phyloP scores from a whole-genome alignment of 2,888 invertebrate species.

The Hirtodrosophila confusa region DNA sequence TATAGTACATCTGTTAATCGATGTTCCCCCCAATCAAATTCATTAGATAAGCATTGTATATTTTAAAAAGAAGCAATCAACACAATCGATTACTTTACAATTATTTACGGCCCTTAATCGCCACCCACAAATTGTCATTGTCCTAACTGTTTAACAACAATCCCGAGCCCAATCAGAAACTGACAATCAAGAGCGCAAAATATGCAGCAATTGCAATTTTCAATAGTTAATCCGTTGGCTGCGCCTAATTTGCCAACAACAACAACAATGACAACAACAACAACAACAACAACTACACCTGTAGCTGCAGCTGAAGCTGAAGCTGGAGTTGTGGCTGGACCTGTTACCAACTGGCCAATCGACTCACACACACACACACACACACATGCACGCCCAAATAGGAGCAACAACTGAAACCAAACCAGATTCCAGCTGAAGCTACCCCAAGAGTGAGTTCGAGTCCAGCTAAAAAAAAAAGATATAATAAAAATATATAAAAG shows the following conservation, averaged over 20 bases:
- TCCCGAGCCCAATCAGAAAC: constrained; percentile 27
- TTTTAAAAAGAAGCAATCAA: too few relatives aligned
- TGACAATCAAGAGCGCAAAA: constrained; percentile 52
- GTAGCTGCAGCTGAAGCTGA: constrained; percentile 39
- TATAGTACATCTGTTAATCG: too few relatives aligned
- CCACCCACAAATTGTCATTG: constrained; percentile 27
- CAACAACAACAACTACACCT: constrained; percentile 44
- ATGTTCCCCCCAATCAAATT: too few relatives aligned
- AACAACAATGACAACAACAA: constrained; percentile 17
- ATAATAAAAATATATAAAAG: constrained; percentile 10
- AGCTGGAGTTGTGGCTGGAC: constrained; percentile 36
- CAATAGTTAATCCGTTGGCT: constrained; percentile 50
- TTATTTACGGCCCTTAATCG: not conserved
- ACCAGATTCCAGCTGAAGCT: constrained; percentile 70
- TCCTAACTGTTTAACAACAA: constrained; percentile 23
- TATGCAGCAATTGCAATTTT: constrained; percentile 56
- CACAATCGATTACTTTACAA: too few relatives aligned
- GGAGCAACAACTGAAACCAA: constrained; percentile 55
- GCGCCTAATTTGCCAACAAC: constrained; percentile 54
- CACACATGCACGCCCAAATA: constrained; percentile 26
- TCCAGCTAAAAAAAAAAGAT: constrained; percentile 14
- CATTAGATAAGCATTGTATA: too few relatives aligned
- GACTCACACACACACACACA: constrained; percentile 34
- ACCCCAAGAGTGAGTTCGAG: constrained; percentile 13
- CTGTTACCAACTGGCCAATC: constrained; percentile 66